These are phyloP conservation scores for Epizoanthus ramosus DNA, from an alignment of 92 coral and sea anemone species.

Conservation along the genomic window DNA sequence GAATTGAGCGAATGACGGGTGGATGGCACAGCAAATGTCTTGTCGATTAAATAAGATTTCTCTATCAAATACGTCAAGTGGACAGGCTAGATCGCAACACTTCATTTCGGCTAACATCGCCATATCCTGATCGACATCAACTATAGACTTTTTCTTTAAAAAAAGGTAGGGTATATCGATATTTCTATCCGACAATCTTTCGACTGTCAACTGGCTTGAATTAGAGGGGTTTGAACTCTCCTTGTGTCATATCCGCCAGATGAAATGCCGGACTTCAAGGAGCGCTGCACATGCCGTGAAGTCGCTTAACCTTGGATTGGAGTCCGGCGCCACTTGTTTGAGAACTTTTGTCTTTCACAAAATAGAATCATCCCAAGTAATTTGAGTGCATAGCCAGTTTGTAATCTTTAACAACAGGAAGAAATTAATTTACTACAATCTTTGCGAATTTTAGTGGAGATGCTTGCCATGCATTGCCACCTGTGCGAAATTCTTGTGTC, in stretches of 20 bases:
- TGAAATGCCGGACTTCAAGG: too few relatives aligned
- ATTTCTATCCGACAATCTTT: neutral
- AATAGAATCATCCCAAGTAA: neutral
- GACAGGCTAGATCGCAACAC: conserved; percentile 15
- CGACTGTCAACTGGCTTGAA: neutral
- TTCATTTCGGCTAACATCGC: conserved; percentile 15
- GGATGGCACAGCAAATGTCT: conserved; percentile 65
- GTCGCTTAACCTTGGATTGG: neutral
- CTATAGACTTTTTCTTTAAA: conserved; percentile 13
- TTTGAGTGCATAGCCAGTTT: too few relatives aligned
- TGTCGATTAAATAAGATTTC: conserved; percentile 86
- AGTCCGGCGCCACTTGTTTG: neutral
- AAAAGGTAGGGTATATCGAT: conserved; percentile 19
- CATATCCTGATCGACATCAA: conserved; percentile 20
- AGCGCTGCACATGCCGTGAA: too few relatives aligned
- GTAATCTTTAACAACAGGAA: too few relatives aligned
- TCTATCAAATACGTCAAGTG: conserved; percentile 69
- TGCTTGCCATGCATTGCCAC: too few relatives aligned
- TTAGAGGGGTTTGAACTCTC: neutral
- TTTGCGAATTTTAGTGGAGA: too few relatives aligned
- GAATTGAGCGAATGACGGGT: conserved; percentile 32
- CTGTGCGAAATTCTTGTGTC: too few relatives aligned
- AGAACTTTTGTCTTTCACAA: neutral
- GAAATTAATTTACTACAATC: too few relatives aligned
- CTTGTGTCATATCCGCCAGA: too few relatives aligned